phyloP scores from a whole-genome alignment of 1,140 invertebrate genomes.

The Nephotettix cincticeps region DNA sequence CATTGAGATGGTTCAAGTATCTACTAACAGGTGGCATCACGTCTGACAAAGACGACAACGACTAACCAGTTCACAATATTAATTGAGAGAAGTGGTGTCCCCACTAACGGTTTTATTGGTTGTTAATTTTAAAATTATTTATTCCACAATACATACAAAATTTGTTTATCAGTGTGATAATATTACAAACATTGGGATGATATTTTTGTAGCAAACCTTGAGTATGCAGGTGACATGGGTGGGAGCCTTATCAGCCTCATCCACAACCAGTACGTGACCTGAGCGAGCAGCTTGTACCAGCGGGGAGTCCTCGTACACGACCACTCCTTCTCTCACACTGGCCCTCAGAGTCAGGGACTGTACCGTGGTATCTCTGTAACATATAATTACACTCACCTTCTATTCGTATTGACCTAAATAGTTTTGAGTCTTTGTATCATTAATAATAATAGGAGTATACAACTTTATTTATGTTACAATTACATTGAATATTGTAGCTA shows the following conservation, averaged over 20 bases:
- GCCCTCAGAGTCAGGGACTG: constrained; percentile 92
- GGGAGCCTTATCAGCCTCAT: constrained; percentile 96
- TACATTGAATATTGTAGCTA: too few species aligned
- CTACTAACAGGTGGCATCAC: too few species aligned
- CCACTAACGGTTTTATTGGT: too few species aligned
- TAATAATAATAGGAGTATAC: too few species aligned
- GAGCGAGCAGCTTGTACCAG: constrained; percentile 86
- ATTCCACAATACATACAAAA: neutral
- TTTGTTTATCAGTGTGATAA: too few species aligned
- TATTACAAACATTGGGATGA: too few species aligned
- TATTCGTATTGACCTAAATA: neutral
- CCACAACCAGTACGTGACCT: constrained; percentile 89
- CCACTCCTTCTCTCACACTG: constrained; percentile 82
- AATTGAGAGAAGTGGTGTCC: too few species aligned
- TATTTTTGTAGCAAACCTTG: constrained; percentile 62
- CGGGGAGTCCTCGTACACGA: constrained; percentile 93
- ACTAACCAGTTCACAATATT: too few species aligned
- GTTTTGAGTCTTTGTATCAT: neutral
- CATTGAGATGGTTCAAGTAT: too few species aligned
- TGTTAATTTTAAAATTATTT: neutral
- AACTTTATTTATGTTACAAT: too few species aligned
- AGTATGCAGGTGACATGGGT: constrained; percentile 95
- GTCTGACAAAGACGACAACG: too few species aligned
- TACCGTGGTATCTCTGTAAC: constrained; percentile 85
- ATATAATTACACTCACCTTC: neutral